Conservation (phyloP, 2,797 vertebrate species). For the Philypnodon macrostomus region DNA sequence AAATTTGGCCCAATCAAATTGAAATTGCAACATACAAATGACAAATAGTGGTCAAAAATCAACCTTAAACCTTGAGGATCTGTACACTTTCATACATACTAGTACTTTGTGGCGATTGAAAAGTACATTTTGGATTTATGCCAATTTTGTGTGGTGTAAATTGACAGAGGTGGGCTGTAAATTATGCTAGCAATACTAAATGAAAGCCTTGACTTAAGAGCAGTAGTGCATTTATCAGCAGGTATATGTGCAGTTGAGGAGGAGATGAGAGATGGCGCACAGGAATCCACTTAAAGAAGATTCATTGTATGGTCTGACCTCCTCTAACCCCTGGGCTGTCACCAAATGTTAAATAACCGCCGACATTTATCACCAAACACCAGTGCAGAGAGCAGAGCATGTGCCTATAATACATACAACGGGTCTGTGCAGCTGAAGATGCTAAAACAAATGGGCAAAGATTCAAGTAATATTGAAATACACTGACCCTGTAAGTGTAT, state of each 20-base stretch:
- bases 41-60: no score
- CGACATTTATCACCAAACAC: constrained; percentile 41
- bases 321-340: constrained; percentile 41
- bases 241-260: constrained; percentile 34
- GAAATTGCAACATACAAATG: no score
- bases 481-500: no score
- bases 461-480: no score
- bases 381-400: constrained; percentile 7
- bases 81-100: no score
- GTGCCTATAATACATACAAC: not conserved
- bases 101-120: no score
- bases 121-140: no score
- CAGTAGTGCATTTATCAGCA: constrained; percentile 34
- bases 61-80: no score
- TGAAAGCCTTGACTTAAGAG: constrained; percentile 8
- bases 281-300: constrained; percentile 59
- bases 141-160: no score
- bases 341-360: constrained; percentile 40
- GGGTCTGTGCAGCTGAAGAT: not conserved
- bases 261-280: constrained; percentile 38
- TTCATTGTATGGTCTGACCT: constrained; percentile 22
- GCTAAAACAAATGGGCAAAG: not conserved
- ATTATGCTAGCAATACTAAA: not conserved
- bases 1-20: no score
- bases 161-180: not conserved